phyloP scores from a whole-genome alignment of 2,113 vertebrate species.

The Dicerorhinus sumatrensis region DNA sequence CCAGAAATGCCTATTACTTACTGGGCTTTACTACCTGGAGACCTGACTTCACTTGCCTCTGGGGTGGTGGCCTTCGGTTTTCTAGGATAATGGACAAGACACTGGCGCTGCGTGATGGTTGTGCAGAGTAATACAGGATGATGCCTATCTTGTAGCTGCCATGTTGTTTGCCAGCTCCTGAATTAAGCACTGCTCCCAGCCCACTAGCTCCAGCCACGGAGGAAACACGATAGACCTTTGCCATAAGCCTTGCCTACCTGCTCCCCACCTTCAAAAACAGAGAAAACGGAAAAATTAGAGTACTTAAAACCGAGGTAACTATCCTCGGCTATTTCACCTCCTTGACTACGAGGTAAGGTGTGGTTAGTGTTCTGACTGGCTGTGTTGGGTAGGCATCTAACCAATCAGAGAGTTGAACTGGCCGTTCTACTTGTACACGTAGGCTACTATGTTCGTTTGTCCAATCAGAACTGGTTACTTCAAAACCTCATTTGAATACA shows the following conservation, averaged over 20 bases:
- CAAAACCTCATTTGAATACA: not conserved
- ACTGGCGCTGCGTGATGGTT: fast-evolving
- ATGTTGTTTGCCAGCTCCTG: not conserved
- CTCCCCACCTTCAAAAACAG: not conserved
- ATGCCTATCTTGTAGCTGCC: too few relatives aligned
- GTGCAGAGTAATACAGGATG: not conserved
- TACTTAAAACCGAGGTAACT: not conserved
- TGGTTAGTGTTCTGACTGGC: not conserved
- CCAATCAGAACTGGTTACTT: not conserved
- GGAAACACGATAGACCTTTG: not conserved
- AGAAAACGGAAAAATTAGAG: not conserved
- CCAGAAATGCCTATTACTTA: not conserved
- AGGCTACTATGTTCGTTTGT: not conserved
- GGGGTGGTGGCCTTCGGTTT: not conserved
- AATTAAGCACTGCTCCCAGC: not conserved
- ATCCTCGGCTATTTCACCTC: not conserved
- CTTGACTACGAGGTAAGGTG: not conserved
- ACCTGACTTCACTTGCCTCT: not conserved
- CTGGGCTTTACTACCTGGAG: not conserved
- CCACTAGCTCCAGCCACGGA: not conserved
- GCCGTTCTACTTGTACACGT: not conserved
- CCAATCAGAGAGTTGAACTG: not conserved
- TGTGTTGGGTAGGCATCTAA: not conserved
- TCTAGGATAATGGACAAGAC: too few relatives aligned
- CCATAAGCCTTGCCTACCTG: not conserved